Evolutionary conservation across 2,797 vertebrate species (phyloP), one percentile per base, ranked within the genome.

Genomic region (Neopelma chrysocephalum): DNA sequence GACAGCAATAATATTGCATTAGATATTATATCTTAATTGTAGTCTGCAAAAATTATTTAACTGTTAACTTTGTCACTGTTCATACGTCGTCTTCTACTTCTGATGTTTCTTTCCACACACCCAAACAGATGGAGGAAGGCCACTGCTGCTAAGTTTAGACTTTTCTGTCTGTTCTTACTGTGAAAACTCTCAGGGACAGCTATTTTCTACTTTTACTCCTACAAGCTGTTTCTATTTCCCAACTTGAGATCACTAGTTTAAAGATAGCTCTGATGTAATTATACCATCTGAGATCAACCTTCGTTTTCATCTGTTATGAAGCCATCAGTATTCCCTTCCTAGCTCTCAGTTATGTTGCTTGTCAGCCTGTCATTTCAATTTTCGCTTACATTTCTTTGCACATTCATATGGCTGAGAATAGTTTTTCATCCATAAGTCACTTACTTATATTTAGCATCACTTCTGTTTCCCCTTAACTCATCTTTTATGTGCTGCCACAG

Each of bases 131-230:
- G 2, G 56, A 87, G 75, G 43, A 91, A 96, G 92, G 60, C 53
- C 36, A 85, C 42, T 0, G 0, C 79, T 71, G 48, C 78, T 80
- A 73, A 91, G 48, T 87, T 91, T 82, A 94, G 85, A 81, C 29
- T 94, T 40, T 83, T 68, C 68, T 92, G 31, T 69, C 89, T 87
- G n/a, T 76, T 93, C 61, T 76, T 68, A 40, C 73, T 91, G 76
- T 87, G 89, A 91, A 92, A 93, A 87, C 53, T 91, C 64, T 94
- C 71, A 77, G 64, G 75, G 68, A 10, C 68, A 77, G 65, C 53
- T 94, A 66, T 94, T 94, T 96, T 90, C 73, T 69, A 29, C 90
- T 94, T 95, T 83, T 27, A 90, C 87, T 94, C 65, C 77, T 70
- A 70, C 81, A 87, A 89, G 84, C 66, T 70, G 71, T 82, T 94